A percentile compares a stretch with the other conserved stretches of the same genome.
Conservation (phyloP, 1,140 invertebrate species). For the Zaprionus taronus region DNA sequence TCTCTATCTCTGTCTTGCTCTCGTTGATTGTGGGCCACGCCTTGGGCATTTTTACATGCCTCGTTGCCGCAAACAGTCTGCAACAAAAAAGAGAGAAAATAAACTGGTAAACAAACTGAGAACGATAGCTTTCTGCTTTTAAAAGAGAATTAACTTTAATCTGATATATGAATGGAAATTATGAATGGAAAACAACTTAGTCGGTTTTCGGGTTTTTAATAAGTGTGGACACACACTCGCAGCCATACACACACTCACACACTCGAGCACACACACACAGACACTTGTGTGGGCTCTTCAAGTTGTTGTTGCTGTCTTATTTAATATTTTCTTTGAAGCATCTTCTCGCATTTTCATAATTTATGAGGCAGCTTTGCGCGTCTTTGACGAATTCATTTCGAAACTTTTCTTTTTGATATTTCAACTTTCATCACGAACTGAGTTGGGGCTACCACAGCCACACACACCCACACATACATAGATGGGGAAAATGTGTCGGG, state of each 20-base stretch:
- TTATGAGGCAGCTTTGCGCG: conserved; percentile 50
- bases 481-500: neutral
- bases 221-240: neutral
- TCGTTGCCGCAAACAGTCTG: conserved; percentile 50
- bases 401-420: conserved; percentile 41
- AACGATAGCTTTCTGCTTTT: neutral
- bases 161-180: neutral
- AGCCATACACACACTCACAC: neutral
- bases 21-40: conserved; percentile 47
- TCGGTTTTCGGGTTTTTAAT: neutral
- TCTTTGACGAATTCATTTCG: conserved; percentile 28
- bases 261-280: neutral
- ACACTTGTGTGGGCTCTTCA: neutral
- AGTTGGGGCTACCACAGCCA: conserved; percentile 4
- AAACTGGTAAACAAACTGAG: neutral
- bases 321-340: conserved; percentile 60
- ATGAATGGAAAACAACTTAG: neutral
- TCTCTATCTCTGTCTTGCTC: neutral
- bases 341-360: conserved; percentile 54
- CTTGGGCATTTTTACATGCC: conserved; percentile 58
- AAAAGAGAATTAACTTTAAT: neutral
- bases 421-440: conserved; percentile 13
- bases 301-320: conserved; percentile 37
- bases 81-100: conserved; percentile 33
- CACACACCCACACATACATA: neutral